Evolutionary conservation across 2,888 invertebrate species (phyloP), one percentile per base, ranked within the genome.

Genomic region (Cheilosia vulpina): DNA sequence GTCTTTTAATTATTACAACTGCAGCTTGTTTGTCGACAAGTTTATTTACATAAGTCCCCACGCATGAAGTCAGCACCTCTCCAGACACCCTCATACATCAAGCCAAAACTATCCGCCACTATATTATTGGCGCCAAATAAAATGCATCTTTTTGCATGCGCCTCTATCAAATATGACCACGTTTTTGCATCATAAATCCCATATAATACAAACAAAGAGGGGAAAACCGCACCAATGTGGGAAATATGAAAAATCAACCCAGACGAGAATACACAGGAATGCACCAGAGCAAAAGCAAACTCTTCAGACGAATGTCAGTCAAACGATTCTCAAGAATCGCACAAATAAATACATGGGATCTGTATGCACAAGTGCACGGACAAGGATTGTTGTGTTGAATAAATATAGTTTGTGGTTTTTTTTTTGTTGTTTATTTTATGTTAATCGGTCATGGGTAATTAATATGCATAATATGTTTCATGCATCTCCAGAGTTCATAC

Each of bases 381-480:
- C 53, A 45, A 31, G 52, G 55, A 45, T 17, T 27, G 47, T 69
- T 52, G 75, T 43, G 47, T 38, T 19, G 45, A 45, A 45, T 45
- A 45, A 19, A 9, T 17, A 34, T 68, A 55, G 17, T 63, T 27
- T 27, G 27, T 27, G 6, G 6, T 31, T 31, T 9, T 27, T 76
- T 78, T 78, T 21, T 21, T 21, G 1, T 52, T 5, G 1, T 52
- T 52, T 7, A n/a, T 53, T 60, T 52, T 65, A 65, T 72, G 45
- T 58, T 69, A 66, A 72, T 71, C 76, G 60, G 77, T 79, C 80
- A 72, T 66, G 76, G 82, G 47, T 81, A 78, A 82, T 87, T 87
- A 87, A 81, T 77, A 87, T 69, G 63, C 68, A 58, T 73, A 62
- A 87, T 77, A 73, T 87, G 63, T 58, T 63, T 45, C 68, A 63